Conservation (phyloP, 2,113 vertebrate species). For the Nycticebus coucang region DNA sequence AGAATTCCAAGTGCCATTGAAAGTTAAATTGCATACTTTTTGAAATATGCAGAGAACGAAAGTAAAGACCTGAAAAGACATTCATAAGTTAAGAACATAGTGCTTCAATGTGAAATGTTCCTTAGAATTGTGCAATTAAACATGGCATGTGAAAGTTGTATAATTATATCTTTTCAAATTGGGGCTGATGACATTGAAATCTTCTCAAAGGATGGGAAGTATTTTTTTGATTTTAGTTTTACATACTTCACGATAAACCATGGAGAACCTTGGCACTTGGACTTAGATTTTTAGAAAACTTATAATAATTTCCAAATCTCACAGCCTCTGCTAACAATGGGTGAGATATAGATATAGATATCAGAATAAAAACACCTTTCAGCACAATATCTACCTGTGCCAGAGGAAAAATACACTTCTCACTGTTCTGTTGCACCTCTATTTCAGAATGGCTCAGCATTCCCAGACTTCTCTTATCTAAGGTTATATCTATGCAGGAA, state of each 20-base stretch:
- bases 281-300: conserved; percentile 43
- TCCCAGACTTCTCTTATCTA: neutral
- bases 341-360: conserved; percentile 39
- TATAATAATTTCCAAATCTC: conserved; percentile 21
- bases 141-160: neutral
- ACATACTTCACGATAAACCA: neutral
- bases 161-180: conserved; percentile 54
- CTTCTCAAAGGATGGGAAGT: neutral
- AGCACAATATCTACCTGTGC: neutral
- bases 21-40: neutral
- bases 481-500: neutral
- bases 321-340: conserved; percentile 24
- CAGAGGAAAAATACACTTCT: neutral
- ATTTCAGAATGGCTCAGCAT: conserved; percentile 16
- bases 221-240: conserved; percentile 6
- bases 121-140: conserved; percentile 45
- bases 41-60: neutral
- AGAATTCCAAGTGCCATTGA: neutral
- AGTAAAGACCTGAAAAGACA: conserved; percentile 3
- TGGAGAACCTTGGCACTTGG: conserved; percentile 19
- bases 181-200: neutral
- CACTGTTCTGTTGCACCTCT: neutral
- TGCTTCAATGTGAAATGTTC: neutral
- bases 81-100: neutral
- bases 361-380: conserved; percentile 49